Base-by-base conservation (phyloP, 2,113 vertebrate species). In the Clinocottus analis region DNA sequence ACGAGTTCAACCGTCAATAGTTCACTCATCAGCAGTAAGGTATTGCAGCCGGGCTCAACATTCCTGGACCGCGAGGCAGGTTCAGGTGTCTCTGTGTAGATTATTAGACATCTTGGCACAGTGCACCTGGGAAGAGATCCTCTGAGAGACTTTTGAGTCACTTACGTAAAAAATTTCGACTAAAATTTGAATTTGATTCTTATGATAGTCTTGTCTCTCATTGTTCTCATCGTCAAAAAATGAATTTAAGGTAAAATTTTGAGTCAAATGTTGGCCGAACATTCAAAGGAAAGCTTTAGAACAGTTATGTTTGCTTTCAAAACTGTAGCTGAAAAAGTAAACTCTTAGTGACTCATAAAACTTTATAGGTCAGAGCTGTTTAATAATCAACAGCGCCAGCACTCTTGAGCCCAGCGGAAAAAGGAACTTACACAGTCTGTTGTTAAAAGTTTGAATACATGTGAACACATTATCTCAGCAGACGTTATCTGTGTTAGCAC, bases 391-490 rank as follows among this genome's bases (percentile, higher is more conserved):
- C 65, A 53, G 31, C 27, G 72, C 14, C 74, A 47, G 51, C 56
- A 49, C 67, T 70, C 59, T 5, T 51, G 41, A 2, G 62, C 14
- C 27, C 1, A 53, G 59, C 56, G 59, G 74, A 70, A 77, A 75
- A 71, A 14, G 59, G 77, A 87, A 83, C 74, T 74, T 39, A 65
- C 31, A 33, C 62, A n/a, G 59, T 66, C 11, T 76, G 70, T 75
- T 74, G 85, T 91, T 86, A 87, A 85, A 86, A 69, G 31, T 37
- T 29, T 73, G 73, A 84, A 71, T 72, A 78, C 85, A 85, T 59
- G 65, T 69, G 65, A 37, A 27, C 58, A 3, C 53, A 53, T 88
- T 73, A 88, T 86, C 85, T 70, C 21, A 70, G 64, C 56, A 43
- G 51, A 47, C 37, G 27, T 84, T 88, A 91, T 88, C 87, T 51